Evolutionary conservation across 1,140 invertebrate species (phyloP).

Genomic region (Dryas iulia): DNA sequence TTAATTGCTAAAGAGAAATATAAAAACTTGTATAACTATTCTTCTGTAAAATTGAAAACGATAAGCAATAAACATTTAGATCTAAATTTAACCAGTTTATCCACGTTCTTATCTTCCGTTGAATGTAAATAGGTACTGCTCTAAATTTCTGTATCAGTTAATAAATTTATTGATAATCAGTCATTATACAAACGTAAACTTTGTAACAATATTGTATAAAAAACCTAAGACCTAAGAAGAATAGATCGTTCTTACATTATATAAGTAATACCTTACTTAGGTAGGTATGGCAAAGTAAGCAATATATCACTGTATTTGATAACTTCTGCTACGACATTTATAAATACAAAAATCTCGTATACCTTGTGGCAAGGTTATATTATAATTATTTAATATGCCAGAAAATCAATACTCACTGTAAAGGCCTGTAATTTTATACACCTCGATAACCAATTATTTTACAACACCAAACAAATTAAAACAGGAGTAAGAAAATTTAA

Average conservation of each 20-base stretch:
- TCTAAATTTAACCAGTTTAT: conserved; percentile 16
- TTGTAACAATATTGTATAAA: conserved; percentile 57
- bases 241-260: conserved; percentile 55
- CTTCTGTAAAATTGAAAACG: conserved; percentile 27
- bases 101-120: conserved; percentile 18
- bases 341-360: conserved; percentile 52
- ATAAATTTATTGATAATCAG: conserved; percentile 35
- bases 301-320: conserved; percentile 58
- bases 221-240: conserved; percentile 52
- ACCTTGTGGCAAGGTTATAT: conserved; percentile 43
- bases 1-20: neutral
- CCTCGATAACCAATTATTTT: conserved; percentile 70
- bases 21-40: conserved; percentile 27
- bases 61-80: conserved; percentile 30
- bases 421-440: conserved; percentile 78
- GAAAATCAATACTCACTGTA: conserved; percentile 62
- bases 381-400: conserved; percentile 56
- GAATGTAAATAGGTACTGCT: conserved; percentile 33
- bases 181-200: conserved; percentile 33
- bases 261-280: conserved; percentile 59
- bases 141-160: conserved; percentile 19
- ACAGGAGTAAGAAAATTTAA: conserved; percentile 60
- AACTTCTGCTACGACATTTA: conserved; percentile 58
- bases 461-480: conserved; percentile 76
- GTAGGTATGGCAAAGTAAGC: conserved; percentile 63